Percentiles rank a stretch among this genome's conserved stretches.
These are phyloP conservation scores for Coremacera marginata DNA, from an alignment of 2,888 invertebrate species.

Conservation along the genomic window DNA sequence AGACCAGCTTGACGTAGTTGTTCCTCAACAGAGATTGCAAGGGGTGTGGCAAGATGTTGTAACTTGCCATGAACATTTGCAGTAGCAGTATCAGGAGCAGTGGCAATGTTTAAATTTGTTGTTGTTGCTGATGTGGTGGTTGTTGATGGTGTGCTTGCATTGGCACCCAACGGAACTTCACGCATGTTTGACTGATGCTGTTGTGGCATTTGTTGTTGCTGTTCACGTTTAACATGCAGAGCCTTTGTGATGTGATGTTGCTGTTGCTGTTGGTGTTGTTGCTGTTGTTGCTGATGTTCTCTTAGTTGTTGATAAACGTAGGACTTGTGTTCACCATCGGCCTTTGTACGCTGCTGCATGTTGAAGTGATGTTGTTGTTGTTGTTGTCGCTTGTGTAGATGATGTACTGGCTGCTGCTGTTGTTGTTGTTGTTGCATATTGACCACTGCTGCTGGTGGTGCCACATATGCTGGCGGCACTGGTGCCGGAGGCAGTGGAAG, in stretches of 20 bases:
- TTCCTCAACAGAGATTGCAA: constrained; percentile 51
- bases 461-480: constrained; percentile 49
- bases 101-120: constrained; percentile 5
- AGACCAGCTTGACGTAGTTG: constrained; percentile 55
- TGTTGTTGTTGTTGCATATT: constrained; percentile 40
- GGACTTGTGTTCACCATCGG: constrained; percentile 58
- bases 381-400: constrained; percentile 41
- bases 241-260: constrained; percentile 20
- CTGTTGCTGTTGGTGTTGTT: constrained; percentile 43
- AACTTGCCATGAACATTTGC: background rate
- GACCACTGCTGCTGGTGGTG: constrained; percentile 44
- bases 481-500: constrained; percentile 40
- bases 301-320: constrained; percentile 51
- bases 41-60: background rate
- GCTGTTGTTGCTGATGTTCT: constrained; percentile 48
- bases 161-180: constrained; percentile 55
- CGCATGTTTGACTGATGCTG: constrained; percentile 45
- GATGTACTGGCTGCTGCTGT: constrained; percentile 42
- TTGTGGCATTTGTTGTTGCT: constrained; percentile 40
- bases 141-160: background rate
- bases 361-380: constrained; percentile 49
- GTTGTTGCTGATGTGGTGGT: constrained; percentile 26
- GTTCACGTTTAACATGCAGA: constrained; percentile 22
- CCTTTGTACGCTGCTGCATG: constrained; percentile 57
- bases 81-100: background rate